phyloP scores from a whole-genome alignment of 2,888 invertebrate genomes.

The Eupithecia pulchellata region DNA sequence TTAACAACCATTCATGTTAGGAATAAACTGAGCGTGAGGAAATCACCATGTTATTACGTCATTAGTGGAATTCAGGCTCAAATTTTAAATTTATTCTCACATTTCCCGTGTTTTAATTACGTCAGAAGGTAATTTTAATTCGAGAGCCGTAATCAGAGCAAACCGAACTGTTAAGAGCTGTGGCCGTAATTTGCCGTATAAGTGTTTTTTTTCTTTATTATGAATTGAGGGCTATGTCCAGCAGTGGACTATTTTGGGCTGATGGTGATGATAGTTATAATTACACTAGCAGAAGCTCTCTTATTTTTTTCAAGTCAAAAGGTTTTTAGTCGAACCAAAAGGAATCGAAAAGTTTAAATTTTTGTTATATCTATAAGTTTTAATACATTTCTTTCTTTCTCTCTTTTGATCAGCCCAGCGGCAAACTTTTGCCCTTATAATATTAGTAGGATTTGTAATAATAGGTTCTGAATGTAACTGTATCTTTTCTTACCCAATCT shows the following conservation, averaged over 20 bases:
- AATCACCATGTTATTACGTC: background rate
- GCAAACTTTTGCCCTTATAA: too few species aligned
- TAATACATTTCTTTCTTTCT: too few species aligned
- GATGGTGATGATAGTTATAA: too few species aligned
- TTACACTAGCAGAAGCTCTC: background rate
- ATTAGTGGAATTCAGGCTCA: background rate
- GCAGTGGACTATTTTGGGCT: background rate
- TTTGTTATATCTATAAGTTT: too few species aligned
- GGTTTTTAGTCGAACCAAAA: too few species aligned
- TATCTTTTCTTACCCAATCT: background rate
- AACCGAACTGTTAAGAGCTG: background rate
- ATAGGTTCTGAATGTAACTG: too few species aligned
- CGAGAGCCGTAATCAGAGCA: background rate
- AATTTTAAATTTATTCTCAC: background rate
- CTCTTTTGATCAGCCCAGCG: too few species aligned
- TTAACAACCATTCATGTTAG: background rate
- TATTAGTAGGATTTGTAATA: too few species aligned
- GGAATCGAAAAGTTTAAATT: too few species aligned
- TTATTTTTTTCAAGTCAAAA: too few species aligned
- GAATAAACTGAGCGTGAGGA: too few species aligned
- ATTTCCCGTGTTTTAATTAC: background rate
- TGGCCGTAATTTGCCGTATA: background rate
- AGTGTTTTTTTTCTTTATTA: background rate
- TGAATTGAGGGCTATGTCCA: background rate
- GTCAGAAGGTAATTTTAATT: conserved; percentile 2